These are phyloP conservation scores for Calliopsis andreniformis DNA, from an alignment of 1,140 invertebrate species.

Conservation along the genomic window DNA sequence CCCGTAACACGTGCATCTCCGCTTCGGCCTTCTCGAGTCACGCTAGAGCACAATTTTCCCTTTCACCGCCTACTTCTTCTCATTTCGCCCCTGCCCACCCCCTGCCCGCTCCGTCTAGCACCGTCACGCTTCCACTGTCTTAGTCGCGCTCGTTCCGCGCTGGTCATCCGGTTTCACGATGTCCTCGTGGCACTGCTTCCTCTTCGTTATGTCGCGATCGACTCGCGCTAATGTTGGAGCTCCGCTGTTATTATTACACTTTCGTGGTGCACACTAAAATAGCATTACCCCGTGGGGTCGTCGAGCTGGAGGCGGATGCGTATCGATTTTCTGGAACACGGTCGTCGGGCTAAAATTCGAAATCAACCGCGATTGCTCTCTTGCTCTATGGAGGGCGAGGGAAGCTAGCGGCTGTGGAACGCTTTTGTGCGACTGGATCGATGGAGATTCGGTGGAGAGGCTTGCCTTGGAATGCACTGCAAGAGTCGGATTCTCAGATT, in stretches of 20 bases:
- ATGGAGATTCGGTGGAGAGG: too few species aligned
- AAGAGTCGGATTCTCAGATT: too few species aligned
- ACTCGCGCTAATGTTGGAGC: background rate
- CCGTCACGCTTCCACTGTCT: background rate
- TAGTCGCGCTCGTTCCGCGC: constrained; percentile 3
- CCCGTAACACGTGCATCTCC: constrained; percentile 17
- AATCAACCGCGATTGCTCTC: constrained; percentile 2
- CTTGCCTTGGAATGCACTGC: too few species aligned
- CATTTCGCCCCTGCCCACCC: too few species aligned
- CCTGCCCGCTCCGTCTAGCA: background rate
- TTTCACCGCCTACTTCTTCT: constrained; percentile 39
- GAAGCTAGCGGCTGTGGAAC: too few species aligned
- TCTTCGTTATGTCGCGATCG: constrained; percentile 3
- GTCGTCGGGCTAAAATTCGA: constrained; percentile 31
- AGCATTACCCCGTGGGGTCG: constrained; percentile 24
- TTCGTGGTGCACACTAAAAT: constrained; percentile 47
- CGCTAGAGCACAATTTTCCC: constrained; percentile 37
- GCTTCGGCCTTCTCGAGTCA: constrained; percentile 1
- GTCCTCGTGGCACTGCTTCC: constrained; percentile 2
- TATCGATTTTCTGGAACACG: constrained; percentile 46
- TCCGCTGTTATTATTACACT: constrained; percentile 47
- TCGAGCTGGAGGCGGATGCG: background rate
- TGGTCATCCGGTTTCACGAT: constrained; percentile 32
- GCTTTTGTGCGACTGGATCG: too few species aligned
- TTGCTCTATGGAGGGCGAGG: too few species aligned